Evolutionary conservation across 2,113 vertebrate genomes (phyloP).

Genomic region (Motacilla alba): DNA sequence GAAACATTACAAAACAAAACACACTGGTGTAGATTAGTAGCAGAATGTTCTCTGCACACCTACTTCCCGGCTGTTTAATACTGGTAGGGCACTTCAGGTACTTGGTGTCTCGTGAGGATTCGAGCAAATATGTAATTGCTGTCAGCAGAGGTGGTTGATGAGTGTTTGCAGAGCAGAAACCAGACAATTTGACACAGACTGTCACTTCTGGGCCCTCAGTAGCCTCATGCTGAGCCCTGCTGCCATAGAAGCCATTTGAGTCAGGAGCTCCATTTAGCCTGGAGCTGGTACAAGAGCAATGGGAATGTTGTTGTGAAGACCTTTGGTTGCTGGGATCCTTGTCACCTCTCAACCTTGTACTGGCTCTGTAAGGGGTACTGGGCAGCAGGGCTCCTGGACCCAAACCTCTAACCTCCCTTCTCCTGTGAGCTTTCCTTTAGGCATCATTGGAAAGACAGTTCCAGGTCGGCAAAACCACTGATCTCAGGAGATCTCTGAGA

Average conservation of each 20-base stretch:
- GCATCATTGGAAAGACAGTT: not conserved
- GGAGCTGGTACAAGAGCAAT: not conserved
- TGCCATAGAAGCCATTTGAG: not conserved
- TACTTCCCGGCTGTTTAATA: not conserved
- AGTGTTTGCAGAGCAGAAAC: not conserved
- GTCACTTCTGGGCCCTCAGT: not conserved
- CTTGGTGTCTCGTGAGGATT: not conserved
- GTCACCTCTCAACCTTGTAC: not conserved
- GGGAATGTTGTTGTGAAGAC: not conserved
- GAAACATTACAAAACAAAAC: not conserved
- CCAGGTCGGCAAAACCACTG: not conserved
- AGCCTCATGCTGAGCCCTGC: not conserved
- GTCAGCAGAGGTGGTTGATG: not conserved
- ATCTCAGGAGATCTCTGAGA: not conserved
- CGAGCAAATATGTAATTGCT: not conserved
- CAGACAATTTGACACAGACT: not conserved
- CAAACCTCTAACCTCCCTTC: not conserved
- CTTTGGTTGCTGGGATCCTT: not conserved
- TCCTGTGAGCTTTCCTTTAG: constrained; percentile 36
- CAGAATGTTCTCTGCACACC: not conserved
- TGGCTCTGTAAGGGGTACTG: not conserved
- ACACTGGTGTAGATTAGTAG: not conserved
- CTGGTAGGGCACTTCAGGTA: not conserved
- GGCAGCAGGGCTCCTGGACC: not conserved
- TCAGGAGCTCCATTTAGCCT: not conserved